Base-by-base conservation (phyloP, 2,888 invertebrate species). In the Chaetogeoica ovagalla region DNA sequence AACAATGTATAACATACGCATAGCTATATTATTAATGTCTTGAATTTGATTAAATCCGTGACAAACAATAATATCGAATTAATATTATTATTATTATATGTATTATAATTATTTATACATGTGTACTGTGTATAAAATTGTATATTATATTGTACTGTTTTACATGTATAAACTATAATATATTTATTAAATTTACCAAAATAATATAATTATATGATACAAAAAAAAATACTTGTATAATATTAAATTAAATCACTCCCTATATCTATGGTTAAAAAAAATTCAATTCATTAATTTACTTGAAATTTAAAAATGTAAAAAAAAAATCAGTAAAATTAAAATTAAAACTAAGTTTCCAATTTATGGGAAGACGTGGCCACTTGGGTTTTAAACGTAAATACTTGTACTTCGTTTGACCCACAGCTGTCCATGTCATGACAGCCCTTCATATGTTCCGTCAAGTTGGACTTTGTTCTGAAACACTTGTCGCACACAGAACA, bases 401-500 rank as follows among this genome's bases (percentile, higher is more conserved):
- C 77, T 62, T 77, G 77, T n/a, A 77, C 77, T 21, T 77, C 77
- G 60, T 77, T 69, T 37, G 77, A 69, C 2, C 37, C 65, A 21
- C 19, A 30, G 55, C 19, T 55, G 37, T 69, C 62, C 3, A 77
- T 62, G 60, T 77, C 77, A 52, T 77, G 77, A n/a, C 77, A 77
- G 52, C 77, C 77, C 17, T 77, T 77, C 77, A 77, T 77, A 37
- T 77, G 77, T 11, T 77, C 77, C 17, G 77, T 77, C 60, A 77
- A n/a, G 52, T 77, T 77, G 30, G 77, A 77, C 60, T 77, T 77
- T 13, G 77, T 77, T 0, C 77, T 39, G 52, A 77, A 77, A 60
- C 69, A 69, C 17, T 77, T 77, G 30, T 60, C 52, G 37, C 77
- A 77, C 68, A 55, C 77, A 6, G 52, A 62, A 62, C 77, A 77